Evolutionary conservation across 2,113 vertebrate genomes (phyloP).

Genomic region (Hassar affinis): DNA sequence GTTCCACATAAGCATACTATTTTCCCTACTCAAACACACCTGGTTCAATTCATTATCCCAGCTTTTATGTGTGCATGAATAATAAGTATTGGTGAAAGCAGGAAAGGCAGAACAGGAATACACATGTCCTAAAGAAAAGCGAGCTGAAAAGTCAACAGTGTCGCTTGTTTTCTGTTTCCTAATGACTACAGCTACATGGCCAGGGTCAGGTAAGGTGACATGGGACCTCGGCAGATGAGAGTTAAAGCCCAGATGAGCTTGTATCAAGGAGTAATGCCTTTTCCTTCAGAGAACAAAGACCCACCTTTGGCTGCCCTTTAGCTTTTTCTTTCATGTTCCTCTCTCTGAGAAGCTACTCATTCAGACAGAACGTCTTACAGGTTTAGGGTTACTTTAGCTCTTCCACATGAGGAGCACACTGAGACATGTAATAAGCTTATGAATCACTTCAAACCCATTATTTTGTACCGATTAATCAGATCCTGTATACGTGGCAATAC

Average conservation of each 20-base stretch:
- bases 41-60: slow-evolving; percentile 17
- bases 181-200: not conserved
- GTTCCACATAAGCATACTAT: not conserved
- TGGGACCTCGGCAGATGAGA: slow-evolving; percentile 30
- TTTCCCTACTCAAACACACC: slow-evolving; percentile 19
- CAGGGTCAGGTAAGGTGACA: slow-evolving; percentile 37
- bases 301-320: slow-evolving; percentile 28
- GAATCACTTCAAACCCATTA: not conserved
- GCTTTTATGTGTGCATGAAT: slow-evolving; percentile 10
- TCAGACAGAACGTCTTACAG: slow-evolving; percentile 15
- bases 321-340: slow-evolving; percentile 20
- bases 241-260: slow-evolving; percentile 26
- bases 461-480: not conserved
- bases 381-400: slow-evolving; percentile 19
- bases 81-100: not conserved
- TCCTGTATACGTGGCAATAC: not conserved
- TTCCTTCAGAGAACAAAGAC: slow-evolving; percentile 31
- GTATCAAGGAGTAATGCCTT: slow-evolving; percentile 19
- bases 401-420: slow-evolving; percentile 15
- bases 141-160: not conserved
- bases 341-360: slow-evolving; percentile 17
- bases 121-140: not conserved
- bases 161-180: not conserved
- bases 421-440: not conserved
- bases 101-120: not conserved